These are phyloP conservation scores for Drosophila aff. DNA, from an alignment of 1,140 invertebrate species.

Conservation along the genomic window DNA sequence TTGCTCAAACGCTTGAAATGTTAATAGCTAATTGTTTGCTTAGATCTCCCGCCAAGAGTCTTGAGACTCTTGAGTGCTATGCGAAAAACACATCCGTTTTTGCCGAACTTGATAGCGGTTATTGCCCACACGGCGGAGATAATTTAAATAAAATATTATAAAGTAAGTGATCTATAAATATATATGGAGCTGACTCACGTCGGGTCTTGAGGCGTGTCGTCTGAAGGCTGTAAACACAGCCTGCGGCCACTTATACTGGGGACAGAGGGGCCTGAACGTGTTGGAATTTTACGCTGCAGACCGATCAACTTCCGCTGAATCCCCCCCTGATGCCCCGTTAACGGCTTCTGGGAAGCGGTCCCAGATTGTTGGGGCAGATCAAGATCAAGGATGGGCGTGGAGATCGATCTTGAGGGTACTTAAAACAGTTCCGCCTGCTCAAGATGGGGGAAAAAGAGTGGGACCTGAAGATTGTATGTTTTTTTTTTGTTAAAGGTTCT, in stretches of 20 bases:
- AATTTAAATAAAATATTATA: slow-evolving; percentile 49
- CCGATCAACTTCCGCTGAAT: slow-evolving; percentile 17
- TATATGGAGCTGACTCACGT: slow-evolving; percentile 60
- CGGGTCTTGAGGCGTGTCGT: slow-evolving; percentile 55
- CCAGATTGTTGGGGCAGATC: slow-evolving; percentile 21
- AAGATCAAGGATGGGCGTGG: slow-evolving; percentile 7
- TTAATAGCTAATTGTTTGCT: slow-evolving; percentile 80
- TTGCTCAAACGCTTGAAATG: slow-evolving; percentile 57
- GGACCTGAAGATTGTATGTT: neutral
- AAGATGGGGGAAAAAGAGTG: neutral
- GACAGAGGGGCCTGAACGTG: slow-evolving; percentile 39
- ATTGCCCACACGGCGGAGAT: slow-evolving; percentile 53
- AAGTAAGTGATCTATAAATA: slow-evolving; percentile 70
- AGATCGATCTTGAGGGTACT: slow-evolving; percentile 8
- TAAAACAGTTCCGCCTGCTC: slow-evolving; percentile 1
- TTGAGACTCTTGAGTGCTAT: slow-evolving; percentile 34
- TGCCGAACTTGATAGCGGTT: slow-evolving; percentile 71
- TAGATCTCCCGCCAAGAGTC: slow-evolving; percentile 49
- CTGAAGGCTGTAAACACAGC: slow-evolving; percentile 41
- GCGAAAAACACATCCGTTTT: slow-evolving; percentile 57
- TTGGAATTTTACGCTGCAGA: slow-evolving; percentile 27
- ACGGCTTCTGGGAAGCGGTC: slow-evolving; percentile 21
- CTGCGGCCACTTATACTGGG: slow-evolving; percentile 9
- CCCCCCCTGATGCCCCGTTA: neutral
- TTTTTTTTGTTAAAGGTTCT: neutral